These are phyloP conservation scores for Bos indicus DNA, from an alignment of 2,113 vertebrate species.

Conservation along the genomic window DNA sequence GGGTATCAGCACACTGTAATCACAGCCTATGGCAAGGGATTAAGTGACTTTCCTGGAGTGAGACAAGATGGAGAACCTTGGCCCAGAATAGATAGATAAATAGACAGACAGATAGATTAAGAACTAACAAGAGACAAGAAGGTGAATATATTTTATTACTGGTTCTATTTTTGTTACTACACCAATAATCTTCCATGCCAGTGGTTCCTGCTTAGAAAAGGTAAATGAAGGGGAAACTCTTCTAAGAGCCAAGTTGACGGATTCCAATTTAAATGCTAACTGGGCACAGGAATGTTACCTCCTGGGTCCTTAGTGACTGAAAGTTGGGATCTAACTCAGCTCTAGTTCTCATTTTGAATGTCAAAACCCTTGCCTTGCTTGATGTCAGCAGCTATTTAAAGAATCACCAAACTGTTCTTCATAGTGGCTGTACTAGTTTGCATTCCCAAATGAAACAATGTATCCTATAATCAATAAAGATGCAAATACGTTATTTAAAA, in stretches of 20 bases:
- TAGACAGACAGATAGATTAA: not conserved
- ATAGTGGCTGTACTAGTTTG: too few species aligned
- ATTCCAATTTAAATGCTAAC: slow-evolving; percentile 54
- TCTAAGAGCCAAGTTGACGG: not conserved
- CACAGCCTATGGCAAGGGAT: not conserved
- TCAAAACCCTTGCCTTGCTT: slow-evolving; percentile 24
- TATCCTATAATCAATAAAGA: too few species aligned
- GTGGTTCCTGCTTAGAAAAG: not conserved
- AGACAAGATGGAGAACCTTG: not conserved
- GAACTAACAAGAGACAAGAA: not conserved
- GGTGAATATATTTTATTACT: not conserved
- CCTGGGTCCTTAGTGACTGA: not conserved
- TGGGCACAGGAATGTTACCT: not conserved
- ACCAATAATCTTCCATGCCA: not conserved
- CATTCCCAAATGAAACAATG: too few species aligned
- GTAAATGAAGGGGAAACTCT: not conserved
- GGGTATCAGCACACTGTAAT: not conserved
- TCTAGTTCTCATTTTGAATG: slow-evolving; percentile 34
- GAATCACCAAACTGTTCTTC: not conserved
- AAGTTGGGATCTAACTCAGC: slow-evolving; percentile 13
- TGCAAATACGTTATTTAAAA: too few species aligned
- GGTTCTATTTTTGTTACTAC: not conserved
- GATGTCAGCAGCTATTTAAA: slow-evolving; percentile 28
- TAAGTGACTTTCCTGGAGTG: not conserved
- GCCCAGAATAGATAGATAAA: not conserved